Conservation (phyloP, 2,797 vertebrate species). For the Chelidonichthys spinosus region DNA sequence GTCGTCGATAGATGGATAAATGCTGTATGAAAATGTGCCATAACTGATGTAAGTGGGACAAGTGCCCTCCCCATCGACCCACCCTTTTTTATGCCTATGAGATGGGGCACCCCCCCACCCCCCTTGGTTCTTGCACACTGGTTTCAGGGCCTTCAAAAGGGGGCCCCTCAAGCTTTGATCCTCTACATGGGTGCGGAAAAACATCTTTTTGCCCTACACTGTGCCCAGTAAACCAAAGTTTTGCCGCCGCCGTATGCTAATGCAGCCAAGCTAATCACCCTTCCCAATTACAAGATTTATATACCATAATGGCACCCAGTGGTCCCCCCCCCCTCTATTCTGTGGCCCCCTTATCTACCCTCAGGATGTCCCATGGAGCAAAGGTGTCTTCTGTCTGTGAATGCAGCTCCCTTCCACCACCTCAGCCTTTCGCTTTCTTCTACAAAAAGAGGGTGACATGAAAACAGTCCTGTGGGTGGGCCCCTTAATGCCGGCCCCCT, state of each 20-base stretch:
- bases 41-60: slow-evolving; percentile 81
- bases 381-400: slow-evolving; percentile 78
- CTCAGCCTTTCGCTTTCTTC: slow-evolving; percentile 67
- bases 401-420: slow-evolving; percentile 78
- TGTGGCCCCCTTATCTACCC: slow-evolving; percentile 68
- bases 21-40: slow-evolving; percentile 79
- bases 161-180: slow-evolving; percentile 96
- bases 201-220: slow-evolving; percentile 87
- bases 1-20: slow-evolving; percentile 69
- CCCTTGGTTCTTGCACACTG: slow-evolving; percentile 86
- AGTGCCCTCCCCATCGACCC: slow-evolving; percentile 73
- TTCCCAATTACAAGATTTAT: slow-evolving; percentile 81
- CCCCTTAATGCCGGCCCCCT: slow-evolving; percentile 65
- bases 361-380: slow-evolving; percentile 67
- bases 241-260: slow-evolving; percentile 82
- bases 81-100: slow-evolving; percentile 82
- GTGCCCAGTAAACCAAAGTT: slow-evolving; percentile 85
- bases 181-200: slow-evolving; percentile 88
- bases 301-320: slow-evolving; percentile 70
- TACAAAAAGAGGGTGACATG: slow-evolving; percentile 65
- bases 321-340: slow-evolving; percentile 56
- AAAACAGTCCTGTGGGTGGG: slow-evolving; percentile 78
- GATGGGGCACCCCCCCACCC: slow-evolving; percentile 83
- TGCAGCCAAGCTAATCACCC: slow-evolving; percentile 80
- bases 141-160: slow-evolving; percentile 95